Percentiles rank a stretch among this genome's conserved stretches.
Conservation (phyloP, 1,140 invertebrate species). For the Chelonus insularis region DNA sequence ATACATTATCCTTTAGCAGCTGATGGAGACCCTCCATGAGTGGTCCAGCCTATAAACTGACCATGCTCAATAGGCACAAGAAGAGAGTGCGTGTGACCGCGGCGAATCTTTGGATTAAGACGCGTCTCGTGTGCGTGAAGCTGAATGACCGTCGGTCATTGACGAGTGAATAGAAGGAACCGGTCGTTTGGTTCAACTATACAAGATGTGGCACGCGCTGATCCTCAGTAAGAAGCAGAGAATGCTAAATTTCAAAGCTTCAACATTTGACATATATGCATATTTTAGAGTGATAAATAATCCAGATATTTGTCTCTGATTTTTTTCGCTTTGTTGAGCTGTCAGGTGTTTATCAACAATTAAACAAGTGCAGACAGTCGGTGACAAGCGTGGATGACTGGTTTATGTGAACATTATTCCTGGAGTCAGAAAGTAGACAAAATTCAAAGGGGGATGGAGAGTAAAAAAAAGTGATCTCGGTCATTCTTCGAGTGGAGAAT, state of each 20-base stretch:
- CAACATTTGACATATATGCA: neutral
- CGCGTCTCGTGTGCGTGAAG: slow-evolving; percentile 34
- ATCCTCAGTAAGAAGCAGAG: too few species aligned
- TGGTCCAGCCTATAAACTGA: slow-evolving; percentile 31
- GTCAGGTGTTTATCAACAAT: too few species aligned
- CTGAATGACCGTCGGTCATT: slow-evolving; percentile 47
- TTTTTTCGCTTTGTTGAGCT: neutral
- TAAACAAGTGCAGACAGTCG: neutral
- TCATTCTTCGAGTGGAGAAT: neutral
- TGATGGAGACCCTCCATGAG: neutral
- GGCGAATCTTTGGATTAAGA: slow-evolving; percentile 44
- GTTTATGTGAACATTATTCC: neutral
- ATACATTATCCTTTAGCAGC: neutral
- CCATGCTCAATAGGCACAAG: slow-evolving; percentile 34
- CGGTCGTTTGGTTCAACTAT: slow-evolving; percentile 38
- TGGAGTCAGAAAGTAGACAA: neutral
- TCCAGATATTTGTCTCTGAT: neutral
- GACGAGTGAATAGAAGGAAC: slow-evolving; percentile 35
- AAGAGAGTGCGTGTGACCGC: slow-evolving; percentile 32
- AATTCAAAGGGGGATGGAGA: neutral
- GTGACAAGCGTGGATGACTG: too few species aligned
- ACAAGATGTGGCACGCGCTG: slow-evolving; percentile 28
- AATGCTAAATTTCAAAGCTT: neutral
- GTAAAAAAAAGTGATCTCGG: slow-evolving; percentile 3
- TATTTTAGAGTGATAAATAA: neutral